A percentile compares a stretch with the other conserved stretches of the same genome.
Conservation (phyloP, 2,113 vertebrate species). For the Neolamprologus longior region DNA sequence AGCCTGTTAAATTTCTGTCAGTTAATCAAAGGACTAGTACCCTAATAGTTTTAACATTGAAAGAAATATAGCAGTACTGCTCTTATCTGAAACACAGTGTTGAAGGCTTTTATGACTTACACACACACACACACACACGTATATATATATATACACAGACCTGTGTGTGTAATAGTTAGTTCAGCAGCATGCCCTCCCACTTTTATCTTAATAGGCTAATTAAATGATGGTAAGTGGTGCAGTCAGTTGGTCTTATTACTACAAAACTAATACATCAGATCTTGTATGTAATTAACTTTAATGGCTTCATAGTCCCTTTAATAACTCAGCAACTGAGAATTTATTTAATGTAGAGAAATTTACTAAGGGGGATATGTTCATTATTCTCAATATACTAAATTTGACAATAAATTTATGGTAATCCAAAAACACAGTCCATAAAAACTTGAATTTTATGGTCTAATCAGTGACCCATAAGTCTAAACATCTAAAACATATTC, state of each 20-base stretch:
- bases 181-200: not conserved
- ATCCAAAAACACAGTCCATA: not conserved
- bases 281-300: constrained; percentile 5
- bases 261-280: constrained; percentile 25
- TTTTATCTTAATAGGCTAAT: constrained; percentile 32
- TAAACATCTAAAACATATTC: not conserved
- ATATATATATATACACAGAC: not conserved
- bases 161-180: not conserved
- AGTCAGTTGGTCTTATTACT: constrained; percentile 1
- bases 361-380: not conserved
- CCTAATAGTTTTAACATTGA: not conserved
- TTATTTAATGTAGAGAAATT: not conserved
- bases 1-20: not conserved
- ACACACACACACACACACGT: not conserved
- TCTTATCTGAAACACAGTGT: not conserved
- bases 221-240: constrained; percentile 17
- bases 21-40: not conserved
- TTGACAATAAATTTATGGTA: not conserved
- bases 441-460: not conserved
- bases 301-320: not conserved
- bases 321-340: not conserved
- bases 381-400: not conserved
- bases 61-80: not conserved
- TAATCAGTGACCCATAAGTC: not conserved
- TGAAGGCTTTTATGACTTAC: not conserved